Evolutionary conservation across 2,888 invertebrate genomes (phyloP).

Genomic region (Abrostola tripartita): DNA sequence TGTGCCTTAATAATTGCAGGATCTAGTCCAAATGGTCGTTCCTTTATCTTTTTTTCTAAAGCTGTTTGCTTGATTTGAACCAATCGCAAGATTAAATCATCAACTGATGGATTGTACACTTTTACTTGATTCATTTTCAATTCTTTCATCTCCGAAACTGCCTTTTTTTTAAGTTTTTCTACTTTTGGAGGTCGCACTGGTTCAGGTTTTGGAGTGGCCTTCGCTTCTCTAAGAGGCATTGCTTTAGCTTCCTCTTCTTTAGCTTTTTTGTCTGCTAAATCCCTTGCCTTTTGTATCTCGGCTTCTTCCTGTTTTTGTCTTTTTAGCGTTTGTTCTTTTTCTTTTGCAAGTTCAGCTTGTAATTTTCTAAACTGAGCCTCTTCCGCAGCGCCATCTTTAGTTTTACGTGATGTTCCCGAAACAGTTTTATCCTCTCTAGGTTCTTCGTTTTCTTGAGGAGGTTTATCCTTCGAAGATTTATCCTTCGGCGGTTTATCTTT

Average conservation of each 20-base stretch:
- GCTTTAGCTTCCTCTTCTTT: neutral
- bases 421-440: slow-evolving; percentile 6
- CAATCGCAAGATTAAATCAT: slow-evolving; percentile 62
- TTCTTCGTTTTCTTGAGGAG: neutral
- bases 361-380: slow-evolving; percentile 16
- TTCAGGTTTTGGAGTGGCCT: slow-evolving; percentile 3
- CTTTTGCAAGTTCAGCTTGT: slow-evolving; percentile 10
- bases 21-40: neutral
- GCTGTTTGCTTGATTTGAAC: slow-evolving; percentile 61
- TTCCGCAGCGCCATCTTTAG: neutral
- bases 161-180: slow-evolving; percentile 31
- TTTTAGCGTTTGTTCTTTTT: slow-evolving; percentile 3
- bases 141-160: slow-evolving; percentile 46
- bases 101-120: slow-evolving; percentile 53
- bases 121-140: slow-evolving; percentile 60
- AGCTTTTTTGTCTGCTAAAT: slow-evolving; percentile 12
- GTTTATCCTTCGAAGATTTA: neutral
- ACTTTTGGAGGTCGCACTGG: slow-evolving; percentile 6
- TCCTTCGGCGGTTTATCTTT: neutral
- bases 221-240: slow-evolving; percentile 1
- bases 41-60: slow-evolving; percentile 17
- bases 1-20: neutral
- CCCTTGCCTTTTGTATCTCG: slow-evolving; percentile 13
- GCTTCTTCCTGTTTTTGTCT: neutral
- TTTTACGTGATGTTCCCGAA: neutral